Conservation (phyloP, 2,888 invertebrate genomes). For the Matsumyia berberina region DNA sequence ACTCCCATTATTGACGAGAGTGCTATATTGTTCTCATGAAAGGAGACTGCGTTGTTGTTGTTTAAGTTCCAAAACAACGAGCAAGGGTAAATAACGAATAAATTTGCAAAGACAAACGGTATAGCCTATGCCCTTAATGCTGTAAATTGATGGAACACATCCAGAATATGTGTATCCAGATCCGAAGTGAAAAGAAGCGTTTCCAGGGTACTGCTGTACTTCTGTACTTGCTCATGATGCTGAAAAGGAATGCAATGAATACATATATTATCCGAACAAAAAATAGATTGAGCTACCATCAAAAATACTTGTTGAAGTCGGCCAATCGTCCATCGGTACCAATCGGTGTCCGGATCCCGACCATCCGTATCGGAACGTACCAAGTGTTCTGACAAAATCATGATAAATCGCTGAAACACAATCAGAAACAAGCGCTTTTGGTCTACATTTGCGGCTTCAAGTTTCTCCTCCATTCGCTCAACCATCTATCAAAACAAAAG, state of each 20-base stretch:
- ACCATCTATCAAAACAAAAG: slow-evolving; percentile 87
- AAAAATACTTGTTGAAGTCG: slow-evolving; percentile 97
- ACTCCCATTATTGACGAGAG: background rate
- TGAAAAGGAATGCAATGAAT: slow-evolving; percentile 83
- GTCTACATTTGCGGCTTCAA: slow-evolving; percentile 97
- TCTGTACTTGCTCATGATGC: slow-evolving; percentile 99
- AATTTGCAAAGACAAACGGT: slow-evolving; percentile 32
- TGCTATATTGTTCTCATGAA: background rate
- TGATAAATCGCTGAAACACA: slow-evolving; percentile 98
- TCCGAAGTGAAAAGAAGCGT: slow-evolving; percentile 98
- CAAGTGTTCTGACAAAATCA: slow-evolving; percentile 98
- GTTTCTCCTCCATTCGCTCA: slow-evolving; percentile 97
- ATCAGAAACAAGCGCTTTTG: slow-evolving; percentile 98
- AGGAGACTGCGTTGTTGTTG: background rate
- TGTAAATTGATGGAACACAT: slow-evolving; percentile 98
- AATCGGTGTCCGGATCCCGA: slow-evolving; percentile 95
- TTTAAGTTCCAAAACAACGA: background rate
- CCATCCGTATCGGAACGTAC: slow-evolving; percentile 97
- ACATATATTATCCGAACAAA: background rate
- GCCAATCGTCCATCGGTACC: slow-evolving; percentile 98
- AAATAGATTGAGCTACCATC: slow-evolving; percentile 87
- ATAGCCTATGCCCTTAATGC: slow-evolving; percentile 87
- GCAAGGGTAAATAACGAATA: slow-evolving; percentile 6
- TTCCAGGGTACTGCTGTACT: slow-evolving; percentile 97
- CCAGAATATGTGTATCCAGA: slow-evolving; percentile 96